Evolutionary conservation across 2,113 vertebrate species (phyloP).

Genomic region (Syngnathoides biaculeatus): DNA sequence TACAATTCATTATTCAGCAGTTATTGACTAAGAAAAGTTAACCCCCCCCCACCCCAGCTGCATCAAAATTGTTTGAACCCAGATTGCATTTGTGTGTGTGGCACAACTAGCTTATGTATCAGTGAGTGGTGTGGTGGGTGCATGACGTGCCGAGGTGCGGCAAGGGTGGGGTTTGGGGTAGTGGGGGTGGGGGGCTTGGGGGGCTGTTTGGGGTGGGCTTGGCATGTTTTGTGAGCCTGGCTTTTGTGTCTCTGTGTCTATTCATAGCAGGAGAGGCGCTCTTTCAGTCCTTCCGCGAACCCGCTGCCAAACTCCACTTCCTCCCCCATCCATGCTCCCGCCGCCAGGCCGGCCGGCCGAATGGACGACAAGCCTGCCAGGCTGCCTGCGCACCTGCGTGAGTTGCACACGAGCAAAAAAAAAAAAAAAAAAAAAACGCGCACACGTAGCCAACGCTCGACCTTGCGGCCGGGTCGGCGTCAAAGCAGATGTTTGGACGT

Average conservation of each 20-base stretch:
- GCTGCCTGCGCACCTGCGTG: slow-evolving; percentile 93
- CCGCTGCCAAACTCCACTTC: slow-evolving; percentile 86
- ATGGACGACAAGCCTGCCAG: slow-evolving; percentile 92
- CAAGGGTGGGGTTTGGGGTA: no score
- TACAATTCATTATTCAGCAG: no score
- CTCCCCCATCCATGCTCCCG: slow-evolving; percentile 89
- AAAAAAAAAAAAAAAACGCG: no score
- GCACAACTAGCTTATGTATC: slow-evolving; percentile 8
- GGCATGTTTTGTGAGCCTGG: slow-evolving; percentile 65
- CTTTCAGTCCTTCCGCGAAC: slow-evolving; percentile 91
- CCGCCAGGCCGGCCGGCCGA: slow-evolving; percentile 82
- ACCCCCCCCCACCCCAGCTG: no score
- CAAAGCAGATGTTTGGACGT: slow-evolving; percentile 35
- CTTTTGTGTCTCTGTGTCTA: slow-evolving; percentile 76
- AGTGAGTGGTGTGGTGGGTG: slow-evolving; percentile 25
- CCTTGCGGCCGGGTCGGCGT: slow-evolving; percentile 25
- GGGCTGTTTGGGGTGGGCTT: slow-evolving; percentile 54
- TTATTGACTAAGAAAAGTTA: no score
- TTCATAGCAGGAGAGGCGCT: slow-evolving; percentile 93
- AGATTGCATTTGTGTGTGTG: neutral
- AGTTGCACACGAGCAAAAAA: slow-evolving; percentile 73
- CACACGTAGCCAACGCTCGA: slow-evolving; percentile 30
- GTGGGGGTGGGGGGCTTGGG: no score
- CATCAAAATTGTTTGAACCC: neutral
- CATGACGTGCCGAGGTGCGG: slow-evolving; percentile 35